Percentiles rank a stretch among this genome's conserved stretches.
Conservation (phyloP, 2,888 invertebrate species). For the Empis livida region DNA sequence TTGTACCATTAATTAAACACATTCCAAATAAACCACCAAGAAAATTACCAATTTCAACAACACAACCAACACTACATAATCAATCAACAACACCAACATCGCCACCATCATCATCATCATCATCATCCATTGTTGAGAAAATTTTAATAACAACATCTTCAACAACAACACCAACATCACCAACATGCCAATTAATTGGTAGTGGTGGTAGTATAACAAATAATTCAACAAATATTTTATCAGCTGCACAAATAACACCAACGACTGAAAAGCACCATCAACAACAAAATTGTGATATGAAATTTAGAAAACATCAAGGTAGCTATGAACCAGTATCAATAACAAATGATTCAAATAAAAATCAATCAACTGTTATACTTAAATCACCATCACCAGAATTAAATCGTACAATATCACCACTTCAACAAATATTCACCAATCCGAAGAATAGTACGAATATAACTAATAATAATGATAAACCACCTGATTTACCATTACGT, state of each 20-base stretch:
- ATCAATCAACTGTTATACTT: constrained; percentile 27
- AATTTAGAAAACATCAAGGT: constrained; percentile 29
- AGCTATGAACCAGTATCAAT: constrained; percentile 34
- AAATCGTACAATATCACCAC: not conserved
- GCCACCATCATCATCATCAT: constrained; percentile 11
- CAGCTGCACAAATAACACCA: not conserved
- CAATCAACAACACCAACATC: constrained; percentile 13
- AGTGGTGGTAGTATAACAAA: not conserved
- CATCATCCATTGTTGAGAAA: constrained; percentile 10
- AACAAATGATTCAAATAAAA: constrained; percentile 27
- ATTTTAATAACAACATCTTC: constrained; percentile 6
- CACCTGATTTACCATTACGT: constrained; percentile 25
- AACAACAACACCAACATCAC: constrained; percentile 4
- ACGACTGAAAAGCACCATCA: not conserved
- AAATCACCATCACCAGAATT: constrained; percentile 26
- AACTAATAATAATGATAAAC: constrained; percentile 12
- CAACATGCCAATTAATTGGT: constrained; percentile 4
- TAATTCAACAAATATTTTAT: not conserved
- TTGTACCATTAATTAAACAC: constrained; percentile 18
- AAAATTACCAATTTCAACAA: constrained; percentile 20
- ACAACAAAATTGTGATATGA: constrained; percentile 21
- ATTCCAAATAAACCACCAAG: constrained; percentile 35
- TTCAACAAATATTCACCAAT: not conserved
- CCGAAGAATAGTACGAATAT: constrained; percentile 4
- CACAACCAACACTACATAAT: not conserved